Base-by-base conservation (phyloP, 2,113 vertebrate genomes). In the Clinocottus analis region DNA sequence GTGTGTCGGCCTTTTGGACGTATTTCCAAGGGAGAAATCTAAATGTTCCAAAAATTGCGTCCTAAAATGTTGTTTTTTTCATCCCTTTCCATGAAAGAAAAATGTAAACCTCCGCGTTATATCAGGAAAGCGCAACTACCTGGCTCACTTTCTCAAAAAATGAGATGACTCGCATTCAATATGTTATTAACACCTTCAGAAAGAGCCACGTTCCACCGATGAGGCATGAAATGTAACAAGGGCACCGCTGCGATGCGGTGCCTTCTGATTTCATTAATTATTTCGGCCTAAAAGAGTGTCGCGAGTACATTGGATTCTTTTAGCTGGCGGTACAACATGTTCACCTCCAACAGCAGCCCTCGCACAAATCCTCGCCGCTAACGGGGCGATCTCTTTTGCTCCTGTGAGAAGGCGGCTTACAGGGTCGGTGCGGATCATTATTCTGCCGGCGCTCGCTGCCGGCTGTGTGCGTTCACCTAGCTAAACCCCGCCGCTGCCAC, bases 171-270 rank as follows among this genome's bases (percentile, higher is more conserved):
- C 60, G 3, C 14, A 23, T 72, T 71, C 5, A 71, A 69, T 80
- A 67, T 64, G 70, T 65, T 64, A 63, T 82, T 77, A 75, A 84
- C 61, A 82, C 41, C 62, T 67, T 64, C 37, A 27, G 37, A 87
- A 29, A 25, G 53, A 67, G 61, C 59, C 23, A 25, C 31, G 17
- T 67, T 68, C 23, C 64, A 65, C 25, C 49, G 27, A 79, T 64
- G 62, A 80, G 45, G 69, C 41, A 77, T 66, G 56, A 49, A 72
- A 39, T 63, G 60, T 37, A 75, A 77, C 25, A 64, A 49, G 35
- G 39, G 33, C 39, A 49, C 45, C 39, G 10, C 14, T 59, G 65
- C 11, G 59, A 31, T 31, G n/a, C n/a, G n/a, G n/a, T n/a, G n/a
- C n/a, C n/a, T 31, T 3, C 29, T 3, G 2, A 31, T 31, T 31